Conservation (phyloP, 2,888 invertebrate genomes). For the Cepaea hortensis region DNA sequence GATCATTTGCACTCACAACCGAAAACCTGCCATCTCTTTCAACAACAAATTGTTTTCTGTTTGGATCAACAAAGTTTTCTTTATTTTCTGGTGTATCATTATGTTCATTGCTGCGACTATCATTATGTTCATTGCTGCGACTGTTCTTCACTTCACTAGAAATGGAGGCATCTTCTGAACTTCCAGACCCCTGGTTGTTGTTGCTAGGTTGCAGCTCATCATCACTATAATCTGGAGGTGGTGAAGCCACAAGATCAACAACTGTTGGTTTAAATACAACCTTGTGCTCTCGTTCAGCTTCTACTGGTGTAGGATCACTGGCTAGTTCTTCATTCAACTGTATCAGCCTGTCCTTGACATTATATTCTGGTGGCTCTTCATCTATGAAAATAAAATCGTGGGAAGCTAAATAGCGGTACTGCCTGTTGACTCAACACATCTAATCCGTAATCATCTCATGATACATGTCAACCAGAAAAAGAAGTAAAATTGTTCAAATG, state of each 20-base stretch:
- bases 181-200: background rate
- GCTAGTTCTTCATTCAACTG: conserved; percentile 72
- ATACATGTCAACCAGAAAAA: no score
- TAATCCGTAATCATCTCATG: background rate
- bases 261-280: conserved; percentile 72
- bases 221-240: conserved; percentile 63
- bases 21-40: conserved; percentile 73
- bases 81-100: background rate
- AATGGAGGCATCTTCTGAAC: background rate
- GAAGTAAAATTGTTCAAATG: no score
- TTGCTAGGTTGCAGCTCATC: conserved; percentile 55
- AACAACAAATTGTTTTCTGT: conserved; percentile 70
- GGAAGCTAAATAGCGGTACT: background rate
- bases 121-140: background rate
- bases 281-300: conserved; percentile 62
- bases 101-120: background rate
- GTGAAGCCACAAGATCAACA: conserved; percentile 72
- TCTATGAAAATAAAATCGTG: background rate
- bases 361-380: conserved; percentile 67
- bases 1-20: conserved; percentile 66
- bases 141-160: background rate
- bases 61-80: conserved; percentile 24
- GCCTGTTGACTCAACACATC: background rate
- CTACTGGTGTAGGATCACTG: conserved; percentile 67
- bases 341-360: conserved; percentile 70